Conservation (phyloP, 2,113 vertebrate species). For the Myodes glareolus region DNA sequence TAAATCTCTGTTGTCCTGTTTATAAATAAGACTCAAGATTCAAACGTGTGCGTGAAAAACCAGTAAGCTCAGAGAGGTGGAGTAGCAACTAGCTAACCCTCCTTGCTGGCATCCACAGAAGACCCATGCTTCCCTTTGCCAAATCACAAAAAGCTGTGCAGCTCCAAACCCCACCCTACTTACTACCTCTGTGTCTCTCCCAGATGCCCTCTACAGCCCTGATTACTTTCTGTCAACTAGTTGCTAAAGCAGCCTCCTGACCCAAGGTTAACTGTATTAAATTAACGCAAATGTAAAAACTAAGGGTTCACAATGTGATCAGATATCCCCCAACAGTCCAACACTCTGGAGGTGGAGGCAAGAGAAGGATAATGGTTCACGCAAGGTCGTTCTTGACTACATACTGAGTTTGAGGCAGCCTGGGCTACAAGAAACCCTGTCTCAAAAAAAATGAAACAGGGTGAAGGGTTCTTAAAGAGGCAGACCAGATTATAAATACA, state of each 20-base stretch:
- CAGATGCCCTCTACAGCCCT: too few species aligned
- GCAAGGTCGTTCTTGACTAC: neutral
- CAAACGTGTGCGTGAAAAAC: too few species aligned
- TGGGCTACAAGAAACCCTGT: neutral
- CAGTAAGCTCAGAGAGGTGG: too few species aligned
- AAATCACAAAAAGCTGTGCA: neutral
- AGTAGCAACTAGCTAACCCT: too few species aligned
- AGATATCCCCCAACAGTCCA: neutral
- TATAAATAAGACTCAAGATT: too few species aligned
- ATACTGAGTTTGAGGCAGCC: neutral
- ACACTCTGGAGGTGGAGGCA: neutral
- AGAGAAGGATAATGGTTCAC: neutral
- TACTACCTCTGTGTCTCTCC: too few species aligned
- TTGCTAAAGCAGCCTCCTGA: neutral
- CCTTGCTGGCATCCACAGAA: too few species aligned
- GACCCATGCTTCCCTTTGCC: too few species aligned
- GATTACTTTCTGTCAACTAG: neutral
- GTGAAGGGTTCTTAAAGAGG: neutral
- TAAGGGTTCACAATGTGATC: neutral
- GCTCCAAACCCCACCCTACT: neutral
- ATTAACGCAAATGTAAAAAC: neutral
- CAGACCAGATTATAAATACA: conserved; percentile 26
- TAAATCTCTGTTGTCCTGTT: too few species aligned
- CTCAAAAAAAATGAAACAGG: neutral
- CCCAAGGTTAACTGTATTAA: neutral